Conservation (phyloP, 2,113 vertebrate species). For the Elephantulus edwardii region DNA sequence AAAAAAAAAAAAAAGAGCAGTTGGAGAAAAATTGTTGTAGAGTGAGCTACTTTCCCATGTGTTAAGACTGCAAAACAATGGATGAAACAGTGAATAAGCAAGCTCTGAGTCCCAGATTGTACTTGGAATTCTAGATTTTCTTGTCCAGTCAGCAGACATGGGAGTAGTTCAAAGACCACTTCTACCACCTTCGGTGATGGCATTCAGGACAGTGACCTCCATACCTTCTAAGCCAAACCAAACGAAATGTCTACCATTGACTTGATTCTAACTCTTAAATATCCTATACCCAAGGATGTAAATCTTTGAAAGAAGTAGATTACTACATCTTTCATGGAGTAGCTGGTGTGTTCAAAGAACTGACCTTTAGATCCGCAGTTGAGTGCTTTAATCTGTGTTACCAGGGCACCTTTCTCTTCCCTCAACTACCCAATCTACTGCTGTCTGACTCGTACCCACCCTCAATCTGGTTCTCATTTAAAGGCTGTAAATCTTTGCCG, state of each 20-base stretch:
- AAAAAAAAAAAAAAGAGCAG: too few species aligned
- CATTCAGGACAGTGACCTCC: not conserved
- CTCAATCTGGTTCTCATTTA: too few species aligned
- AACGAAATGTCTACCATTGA: not conserved
- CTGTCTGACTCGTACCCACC: too few species aligned
- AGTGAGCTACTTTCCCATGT: not conserved
- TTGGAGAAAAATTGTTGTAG: not conserved
- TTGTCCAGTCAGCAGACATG: not conserved
- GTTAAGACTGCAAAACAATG: not conserved
- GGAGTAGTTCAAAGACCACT: not conserved
- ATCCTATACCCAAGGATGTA: too few species aligned
- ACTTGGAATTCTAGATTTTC: not conserved
- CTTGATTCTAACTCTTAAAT: not conserved
- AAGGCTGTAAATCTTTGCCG: too few species aligned
- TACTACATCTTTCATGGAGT: too few species aligned
- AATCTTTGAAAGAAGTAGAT: not conserved
- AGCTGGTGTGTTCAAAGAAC: too few species aligned
- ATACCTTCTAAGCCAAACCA: not conserved
- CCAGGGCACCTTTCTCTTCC: too few species aligned
- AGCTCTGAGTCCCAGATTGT: not conserved
- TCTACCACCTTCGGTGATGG: not conserved
- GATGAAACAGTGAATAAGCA: not conserved
- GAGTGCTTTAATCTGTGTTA: too few species aligned
- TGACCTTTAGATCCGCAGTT: too few species aligned
- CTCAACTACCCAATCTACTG: too few species aligned